Evolutionary conservation across 2,888 invertebrate genomes (phyloP).

Genomic region (Leucophenga maculata): DNA sequence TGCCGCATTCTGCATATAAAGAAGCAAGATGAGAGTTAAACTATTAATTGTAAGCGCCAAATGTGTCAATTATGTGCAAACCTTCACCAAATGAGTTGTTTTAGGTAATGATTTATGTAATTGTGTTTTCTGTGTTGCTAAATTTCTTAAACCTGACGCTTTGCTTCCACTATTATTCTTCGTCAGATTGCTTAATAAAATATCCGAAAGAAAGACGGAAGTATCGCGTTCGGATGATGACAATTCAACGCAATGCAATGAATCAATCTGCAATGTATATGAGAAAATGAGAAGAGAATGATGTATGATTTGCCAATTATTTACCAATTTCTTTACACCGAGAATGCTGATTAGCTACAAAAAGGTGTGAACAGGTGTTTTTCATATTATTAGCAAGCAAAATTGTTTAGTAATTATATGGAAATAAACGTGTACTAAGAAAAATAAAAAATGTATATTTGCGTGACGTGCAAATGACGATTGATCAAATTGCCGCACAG

Average conservation of each 20-base stretch:
- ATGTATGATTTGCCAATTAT: not conserved
- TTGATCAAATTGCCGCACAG: no score
- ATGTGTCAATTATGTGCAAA: not conserved
- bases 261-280: no score
- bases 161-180: not conserved
- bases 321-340: constrained; percentile 4
- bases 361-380: constrained; percentile 14
- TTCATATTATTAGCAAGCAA: not conserved
- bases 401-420: not conserved
- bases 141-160: no score
- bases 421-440: not conserved
- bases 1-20: not conserved
- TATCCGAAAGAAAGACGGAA: not conserved
- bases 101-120: not conserved
- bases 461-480: no score
- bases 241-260: no score
- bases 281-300: no score
- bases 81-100: not conserved
- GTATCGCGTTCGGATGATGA: not conserved
- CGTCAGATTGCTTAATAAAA: not conserved
- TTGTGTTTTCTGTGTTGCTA: not conserved
- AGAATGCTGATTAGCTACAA: not conserved
- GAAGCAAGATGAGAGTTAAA: not conserved
- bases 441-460: no score
- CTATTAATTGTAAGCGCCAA: not conserved